Conservation (phyloP, 1,140 invertebrate species). For the Bombus ignitus region DNA sequence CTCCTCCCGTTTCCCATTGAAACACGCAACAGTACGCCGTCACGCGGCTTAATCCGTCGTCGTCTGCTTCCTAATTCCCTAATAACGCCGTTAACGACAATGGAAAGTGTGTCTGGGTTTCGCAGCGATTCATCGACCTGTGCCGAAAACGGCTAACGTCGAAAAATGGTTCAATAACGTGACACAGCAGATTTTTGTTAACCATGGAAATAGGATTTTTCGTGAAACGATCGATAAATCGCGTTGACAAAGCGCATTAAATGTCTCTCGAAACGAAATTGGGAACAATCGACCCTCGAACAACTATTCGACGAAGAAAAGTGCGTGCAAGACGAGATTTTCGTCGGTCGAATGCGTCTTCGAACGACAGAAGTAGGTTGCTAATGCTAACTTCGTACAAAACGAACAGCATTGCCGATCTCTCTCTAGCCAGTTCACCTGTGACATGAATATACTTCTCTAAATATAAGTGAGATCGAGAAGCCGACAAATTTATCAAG, state of each 20-base stretch:
- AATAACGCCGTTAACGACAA: constrained; percentile 68
- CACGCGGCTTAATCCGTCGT: constrained; percentile 54
- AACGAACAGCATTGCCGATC: background rate
- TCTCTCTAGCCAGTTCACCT: background rate
- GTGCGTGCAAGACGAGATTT: background rate
- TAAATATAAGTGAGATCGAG: background rate
- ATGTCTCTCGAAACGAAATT: constrained; percentile 57
- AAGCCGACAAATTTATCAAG: too few species aligned
- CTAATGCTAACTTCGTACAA: constrained; percentile 17
- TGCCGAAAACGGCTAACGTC: too few species aligned
- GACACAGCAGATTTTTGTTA: constrained; percentile 17
- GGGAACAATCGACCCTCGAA: constrained; percentile 53
- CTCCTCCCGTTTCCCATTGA: constrained; percentile 68
- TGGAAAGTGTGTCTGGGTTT: constrained; percentile 16
- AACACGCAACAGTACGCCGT: constrained; percentile 68
- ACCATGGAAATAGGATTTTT: constrained; percentile 44
- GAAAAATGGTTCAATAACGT: constrained; percentile 1
- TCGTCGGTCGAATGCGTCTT: background rate
- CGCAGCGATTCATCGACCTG: background rate
- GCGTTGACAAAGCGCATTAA: constrained; percentile 71
- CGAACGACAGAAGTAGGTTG: constrained; percentile 11
- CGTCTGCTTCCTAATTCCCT: constrained; percentile 64
- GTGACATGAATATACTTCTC: background rate
- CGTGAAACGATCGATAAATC: constrained; percentile 59
- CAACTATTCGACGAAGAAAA: constrained; percentile 43